Evolutionary conservation across 2,113 vertebrate species (phyloP).

Genomic region (Pungitius pungitius): DNA sequence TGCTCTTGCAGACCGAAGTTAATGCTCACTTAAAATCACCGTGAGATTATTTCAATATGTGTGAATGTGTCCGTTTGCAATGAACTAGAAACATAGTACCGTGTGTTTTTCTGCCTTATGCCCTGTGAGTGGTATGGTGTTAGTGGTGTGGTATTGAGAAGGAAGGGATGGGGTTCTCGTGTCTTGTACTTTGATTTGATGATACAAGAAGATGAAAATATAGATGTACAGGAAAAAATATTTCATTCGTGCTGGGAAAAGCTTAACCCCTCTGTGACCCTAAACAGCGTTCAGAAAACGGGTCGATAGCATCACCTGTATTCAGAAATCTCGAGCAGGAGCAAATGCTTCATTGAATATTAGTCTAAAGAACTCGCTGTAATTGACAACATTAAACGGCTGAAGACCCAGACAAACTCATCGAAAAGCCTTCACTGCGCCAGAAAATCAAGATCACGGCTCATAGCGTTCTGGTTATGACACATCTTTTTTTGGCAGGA

Average conservation of each 20-base stretch:
- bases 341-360: not conserved
- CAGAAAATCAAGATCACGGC: conserved; percentile 20
- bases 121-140: not conserved
- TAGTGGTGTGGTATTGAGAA: not conserved
- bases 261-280: conserved; percentile 10
- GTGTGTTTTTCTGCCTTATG: not conserved
- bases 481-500: conserved; percentile 54
- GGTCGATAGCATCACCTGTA: not conserved
- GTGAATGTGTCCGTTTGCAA: not conserved
- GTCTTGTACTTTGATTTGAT: conserved; percentile 31
- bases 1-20: not conserved
- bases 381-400: not conserved
- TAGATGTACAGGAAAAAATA: not conserved
- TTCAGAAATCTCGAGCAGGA: conserved; percentile 16
- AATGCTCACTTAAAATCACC: not conserved
- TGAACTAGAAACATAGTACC: not conserved
- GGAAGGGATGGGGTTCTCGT: conserved; percentile 3
- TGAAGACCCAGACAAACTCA: not conserved
- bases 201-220: conserved; percentile 27
- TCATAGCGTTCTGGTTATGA: conserved; percentile 16
- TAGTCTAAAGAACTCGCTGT: not conserved
- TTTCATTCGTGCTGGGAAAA: conserved; percentile 1
- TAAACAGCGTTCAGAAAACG: not conserved
- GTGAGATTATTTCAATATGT: not conserved
- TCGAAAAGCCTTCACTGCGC: not conserved